Conservation (phyloP, 2,797 vertebrate genomes). For the Neoniphon sammara region DNA sequence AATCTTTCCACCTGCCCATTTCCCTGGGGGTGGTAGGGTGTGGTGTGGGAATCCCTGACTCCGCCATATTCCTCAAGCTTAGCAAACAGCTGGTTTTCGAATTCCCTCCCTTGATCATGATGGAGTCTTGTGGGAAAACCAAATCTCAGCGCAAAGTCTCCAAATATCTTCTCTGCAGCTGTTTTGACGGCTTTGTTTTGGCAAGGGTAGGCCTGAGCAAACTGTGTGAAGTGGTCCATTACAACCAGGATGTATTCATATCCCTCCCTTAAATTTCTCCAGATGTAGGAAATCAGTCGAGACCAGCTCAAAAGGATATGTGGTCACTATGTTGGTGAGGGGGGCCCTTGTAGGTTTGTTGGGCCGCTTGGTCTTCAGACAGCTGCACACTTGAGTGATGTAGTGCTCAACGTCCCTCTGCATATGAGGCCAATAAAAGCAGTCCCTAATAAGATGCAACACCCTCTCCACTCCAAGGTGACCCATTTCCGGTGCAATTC, state of each 20-base stretch:
- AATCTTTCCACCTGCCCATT: conserved; percentile 35
- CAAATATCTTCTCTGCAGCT: conserved; percentile 39
- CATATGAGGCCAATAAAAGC: no score
- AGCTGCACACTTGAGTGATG: conserved; percentile 2
- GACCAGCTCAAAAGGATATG: conserved; percentile 14
- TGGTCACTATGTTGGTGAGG: conserved; percentile 8
- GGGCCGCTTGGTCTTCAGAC: conserved; percentile 10
- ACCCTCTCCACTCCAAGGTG: no score
- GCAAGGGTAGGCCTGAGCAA: conserved; percentile 37
- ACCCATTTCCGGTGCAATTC: no score
- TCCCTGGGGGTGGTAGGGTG: conserved; percentile 19
- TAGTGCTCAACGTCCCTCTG: no score
- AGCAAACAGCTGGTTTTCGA: conserved; percentile 32
- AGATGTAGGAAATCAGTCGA: conserved; percentile 12
- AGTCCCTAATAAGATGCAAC: no score
- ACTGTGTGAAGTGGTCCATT: conserved; percentile 40
- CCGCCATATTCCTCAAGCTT: conserved; percentile 23
- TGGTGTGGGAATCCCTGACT: conserved; percentile 29
- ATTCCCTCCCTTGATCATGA: conserved; percentile 29
- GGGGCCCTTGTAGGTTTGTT: conserved; percentile 4
- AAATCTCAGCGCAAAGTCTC: conserved; percentile 37
- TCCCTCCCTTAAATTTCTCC: conserved; percentile 36
- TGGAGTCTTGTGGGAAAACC: conserved; percentile 29
- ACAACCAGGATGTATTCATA: conserved; percentile 35
- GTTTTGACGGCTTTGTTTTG: conserved; percentile 31